Percentiles rank a stretch among this genome's conserved stretches.
These are phyloP conservation scores for Nicator chloris DNA, from an alignment of 2,113 vertebrate species.

Conservation along the genomic window DNA sequence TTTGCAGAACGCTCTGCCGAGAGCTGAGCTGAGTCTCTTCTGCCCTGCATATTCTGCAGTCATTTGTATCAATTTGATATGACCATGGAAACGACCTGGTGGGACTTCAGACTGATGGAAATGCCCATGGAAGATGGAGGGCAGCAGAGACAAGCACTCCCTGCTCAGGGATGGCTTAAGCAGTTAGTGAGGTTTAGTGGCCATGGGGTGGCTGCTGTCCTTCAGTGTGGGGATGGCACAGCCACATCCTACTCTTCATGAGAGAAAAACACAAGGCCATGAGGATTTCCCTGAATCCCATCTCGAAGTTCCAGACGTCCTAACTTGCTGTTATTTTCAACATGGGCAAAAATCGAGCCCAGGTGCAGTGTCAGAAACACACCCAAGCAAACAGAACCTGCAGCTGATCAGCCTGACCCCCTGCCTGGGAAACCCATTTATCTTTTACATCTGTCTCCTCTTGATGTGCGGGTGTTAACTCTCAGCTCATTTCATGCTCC, in stretches of 20 bases:
- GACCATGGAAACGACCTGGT: background rate
- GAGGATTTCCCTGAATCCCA: background rate
- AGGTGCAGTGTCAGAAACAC: background rate
- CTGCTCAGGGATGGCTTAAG: background rate
- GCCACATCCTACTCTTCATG: accelerated
- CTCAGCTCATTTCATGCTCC: background rate
- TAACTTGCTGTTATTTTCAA: background rate
- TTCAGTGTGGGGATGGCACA: background rate
- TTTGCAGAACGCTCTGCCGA: background rate
- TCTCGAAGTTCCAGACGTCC: background rate
- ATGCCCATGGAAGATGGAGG: background rate
- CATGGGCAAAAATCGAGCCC: accelerated
- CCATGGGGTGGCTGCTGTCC: too few species aligned
- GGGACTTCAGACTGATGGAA: background rate
- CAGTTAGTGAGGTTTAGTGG: accelerated
- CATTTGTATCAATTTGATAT: background rate
- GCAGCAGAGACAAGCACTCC: background rate
- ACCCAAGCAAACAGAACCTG: background rate
- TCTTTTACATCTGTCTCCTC: background rate
- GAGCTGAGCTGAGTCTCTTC: background rate
- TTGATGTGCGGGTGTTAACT: background rate
- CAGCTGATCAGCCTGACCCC: background rate
- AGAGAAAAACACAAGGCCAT: background rate
- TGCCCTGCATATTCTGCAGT: background rate
- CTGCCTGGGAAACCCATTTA: background rate